Conservation (phyloP, 2,113 vertebrate genomes). For the Phalacrocorax aristotelis region DNA sequence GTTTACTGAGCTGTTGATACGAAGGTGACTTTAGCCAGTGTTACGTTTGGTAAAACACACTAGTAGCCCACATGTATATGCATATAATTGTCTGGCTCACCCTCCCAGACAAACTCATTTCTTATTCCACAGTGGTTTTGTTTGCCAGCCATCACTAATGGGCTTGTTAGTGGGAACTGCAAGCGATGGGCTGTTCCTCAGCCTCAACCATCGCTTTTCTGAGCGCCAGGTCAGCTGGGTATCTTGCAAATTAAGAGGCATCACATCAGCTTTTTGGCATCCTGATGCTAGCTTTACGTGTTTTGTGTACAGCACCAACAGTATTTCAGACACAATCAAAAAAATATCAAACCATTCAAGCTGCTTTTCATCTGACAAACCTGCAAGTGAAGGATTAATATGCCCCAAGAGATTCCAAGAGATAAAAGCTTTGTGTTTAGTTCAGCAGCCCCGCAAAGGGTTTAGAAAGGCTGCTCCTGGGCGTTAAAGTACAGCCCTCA, state of each 20-base stretch:
- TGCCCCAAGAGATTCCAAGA: not conserved
- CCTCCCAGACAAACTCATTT: not conserved
- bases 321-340: not conserved
- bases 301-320: not conserved
- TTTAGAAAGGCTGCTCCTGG: not conserved
- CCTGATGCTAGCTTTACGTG: not conserved
- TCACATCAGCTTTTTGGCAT: not conserved
- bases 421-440: not conserved
- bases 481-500: not conserved
- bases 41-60: not conserved
- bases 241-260: not conserved
- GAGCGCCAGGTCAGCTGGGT: not conserved
- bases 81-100: not conserved
- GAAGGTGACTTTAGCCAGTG: not conserved
- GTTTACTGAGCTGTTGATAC: not conserved
- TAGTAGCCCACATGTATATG: not conserved
- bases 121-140: not conserved
- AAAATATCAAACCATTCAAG: not conserved
- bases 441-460: not conserved
- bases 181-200: not conserved
- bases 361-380: slow-evolving; percentile 5
- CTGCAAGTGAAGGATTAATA: not conserved
- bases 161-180: not conserved
- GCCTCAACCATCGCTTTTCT: not conserved
- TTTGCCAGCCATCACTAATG: not conserved